Base-by-base conservation (phyloP, 2,113 vertebrate species). In the Tupaia tana region DNA sequence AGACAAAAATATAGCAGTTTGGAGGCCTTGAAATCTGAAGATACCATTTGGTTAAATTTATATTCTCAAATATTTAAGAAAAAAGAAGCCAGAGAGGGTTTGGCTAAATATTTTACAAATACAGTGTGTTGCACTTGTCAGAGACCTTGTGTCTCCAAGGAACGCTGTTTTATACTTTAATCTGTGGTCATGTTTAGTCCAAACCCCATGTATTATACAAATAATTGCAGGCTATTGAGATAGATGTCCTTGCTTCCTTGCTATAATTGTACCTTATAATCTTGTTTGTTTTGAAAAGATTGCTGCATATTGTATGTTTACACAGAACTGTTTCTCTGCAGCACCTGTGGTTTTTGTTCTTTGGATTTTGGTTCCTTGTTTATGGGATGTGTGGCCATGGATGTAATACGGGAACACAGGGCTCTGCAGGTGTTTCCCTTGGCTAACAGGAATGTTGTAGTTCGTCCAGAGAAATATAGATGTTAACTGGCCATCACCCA, bases 361-460 rank as follows among this genome's bases (percentile, higher is more conserved):
- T 97, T 95, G 96, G 94, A 96, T 94, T 93, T 95, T 7, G 88
- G 58, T 86, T 95, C 66, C 86, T 87, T 97, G 97, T 97, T 98
- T 97, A 95, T 97, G 94, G 90, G 95, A 91, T 96, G 85, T 7
- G 69, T 25, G 83, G 56, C 87, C 94, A 58, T 84, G 94, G 95
- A 54, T 83, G 61, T 89, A 75, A 88, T 83, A 59, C 12, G 91
- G 94, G 96, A 97, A 97, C 66, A 59, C 0, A 3, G 89, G 31
- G 80, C 88, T 10, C 3, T 92, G 96, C 98, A 98, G 98, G 97
- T 98, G 98, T 97, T 98, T 98, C 98, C 98, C 96, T 96, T 97
- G 97, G 95, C 97, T 97, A 63, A 0, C 89, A 96, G 95, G 96
- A 97, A 95, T 58, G 83, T 0, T 66, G 7, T 64, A 31, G 79